These are phyloP conservation scores for Glomeris marginata DNA, from an alignment of 2,888 invertebrate genomes.

Conservation along the genomic window DNA sequence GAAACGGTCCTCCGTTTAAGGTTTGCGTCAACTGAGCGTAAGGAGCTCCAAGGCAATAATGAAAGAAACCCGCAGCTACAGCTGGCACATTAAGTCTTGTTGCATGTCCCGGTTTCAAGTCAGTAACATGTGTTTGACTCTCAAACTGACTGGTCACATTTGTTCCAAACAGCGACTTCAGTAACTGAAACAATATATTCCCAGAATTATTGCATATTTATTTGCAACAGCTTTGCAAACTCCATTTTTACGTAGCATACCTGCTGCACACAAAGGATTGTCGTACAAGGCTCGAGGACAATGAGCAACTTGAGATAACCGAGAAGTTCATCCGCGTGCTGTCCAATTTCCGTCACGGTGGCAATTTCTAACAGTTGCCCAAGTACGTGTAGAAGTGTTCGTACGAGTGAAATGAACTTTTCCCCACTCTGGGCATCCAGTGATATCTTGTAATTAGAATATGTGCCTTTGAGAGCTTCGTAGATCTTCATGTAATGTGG, in stretches of 20 bases:
- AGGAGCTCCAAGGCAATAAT: conserved; percentile 30
- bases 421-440: conserved; percentile 60
- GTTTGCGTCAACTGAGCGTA: conserved; percentile 32
- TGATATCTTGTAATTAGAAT: conserved; percentile 73
- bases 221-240: too few relatives aligned
- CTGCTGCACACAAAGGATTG: conserved; percentile 62
- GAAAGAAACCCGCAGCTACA: conserved; percentile 29
- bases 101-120: conserved; percentile 23
- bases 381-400: conserved; percentile 33
- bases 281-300: conserved; percentile 47
- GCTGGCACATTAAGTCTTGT: conserved; percentile 21
- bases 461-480: conserved; percentile 62
- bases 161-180: conserved; percentile 56
- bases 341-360: conserved; percentile 51
- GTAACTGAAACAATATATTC: conserved; percentile 27
- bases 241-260: too few relatives aligned
- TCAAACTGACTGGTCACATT: conserved; percentile 39
- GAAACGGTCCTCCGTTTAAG: conserved; percentile 16
- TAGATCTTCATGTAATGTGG: conserved; percentile 74
- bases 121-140: conserved; percentile 15
- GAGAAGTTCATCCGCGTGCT: conserved; percentile 63
- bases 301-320: conserved; percentile 57
- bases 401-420: conserved; percentile 51
- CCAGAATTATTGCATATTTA: too few relatives aligned
- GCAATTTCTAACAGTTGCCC: conserved; percentile 51